Conservation (phyloP, 2,797 vertebrate genomes). For the Chiroxiphia lanceolata region DNA sequence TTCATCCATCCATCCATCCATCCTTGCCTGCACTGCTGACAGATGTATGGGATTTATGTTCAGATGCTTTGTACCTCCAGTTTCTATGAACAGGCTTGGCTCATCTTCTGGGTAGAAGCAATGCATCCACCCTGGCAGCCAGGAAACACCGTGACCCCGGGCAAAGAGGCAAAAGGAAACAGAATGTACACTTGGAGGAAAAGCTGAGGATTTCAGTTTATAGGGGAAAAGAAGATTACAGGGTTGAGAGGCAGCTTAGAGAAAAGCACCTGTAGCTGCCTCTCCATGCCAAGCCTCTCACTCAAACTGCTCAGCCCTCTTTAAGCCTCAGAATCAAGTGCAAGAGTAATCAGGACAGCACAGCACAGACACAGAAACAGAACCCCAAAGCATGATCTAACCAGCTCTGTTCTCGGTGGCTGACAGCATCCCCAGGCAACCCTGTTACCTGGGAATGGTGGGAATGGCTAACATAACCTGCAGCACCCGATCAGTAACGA, state of each 20-base stretch:
- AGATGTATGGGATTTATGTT: fast-evolving
- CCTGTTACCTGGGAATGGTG: not conserved
- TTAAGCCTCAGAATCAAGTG: not conserved
- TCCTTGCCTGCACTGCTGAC: not conserved
- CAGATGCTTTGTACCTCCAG: not conserved
- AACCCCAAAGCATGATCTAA: not conserved
- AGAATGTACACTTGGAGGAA: not conserved
- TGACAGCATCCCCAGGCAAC: not conserved
- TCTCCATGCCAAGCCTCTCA: not conserved
- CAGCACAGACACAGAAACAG: not conserved
- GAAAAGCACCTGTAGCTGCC: not conserved
- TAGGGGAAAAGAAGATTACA: not conserved
- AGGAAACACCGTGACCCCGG: not conserved
- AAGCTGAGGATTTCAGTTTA: not conserved
- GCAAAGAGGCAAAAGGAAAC: not conserved
- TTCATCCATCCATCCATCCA: not conserved
- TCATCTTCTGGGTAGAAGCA: not conserved
- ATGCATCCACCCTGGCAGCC: not conserved
- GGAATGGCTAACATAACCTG: not conserved
- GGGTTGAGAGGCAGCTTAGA: not conserved
- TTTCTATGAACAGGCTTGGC: not conserved
- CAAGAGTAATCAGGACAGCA: not conserved
- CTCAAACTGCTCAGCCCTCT: not conserved
- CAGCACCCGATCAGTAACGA: not conserved
- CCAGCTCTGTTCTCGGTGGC: fast-evolving